Evolutionary conservation across 2,888 invertebrate genomes (phyloP).

Genomic region (Ochropleura leucogaster): DNA sequence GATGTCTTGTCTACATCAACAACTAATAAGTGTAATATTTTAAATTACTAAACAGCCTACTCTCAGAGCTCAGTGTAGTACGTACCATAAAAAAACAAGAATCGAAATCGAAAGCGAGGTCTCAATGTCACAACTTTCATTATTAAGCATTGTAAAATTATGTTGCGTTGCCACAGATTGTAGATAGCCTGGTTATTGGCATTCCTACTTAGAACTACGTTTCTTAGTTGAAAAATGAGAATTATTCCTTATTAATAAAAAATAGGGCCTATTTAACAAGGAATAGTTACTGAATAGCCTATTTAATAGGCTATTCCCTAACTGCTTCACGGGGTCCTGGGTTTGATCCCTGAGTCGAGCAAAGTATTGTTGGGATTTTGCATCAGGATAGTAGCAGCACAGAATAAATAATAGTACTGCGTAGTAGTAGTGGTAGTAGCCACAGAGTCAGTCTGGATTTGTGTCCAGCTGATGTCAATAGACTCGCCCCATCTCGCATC

Average conservation of each 20-base stretch:
- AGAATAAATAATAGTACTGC: too few species aligned
- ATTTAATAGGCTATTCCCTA: not conserved
- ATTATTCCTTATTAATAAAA: not conserved
- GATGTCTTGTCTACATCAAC: too few species aligned
- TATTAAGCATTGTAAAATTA: slow-evolving; percentile 31
- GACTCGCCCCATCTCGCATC: too few species aligned
- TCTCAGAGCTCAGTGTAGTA: not conserved
- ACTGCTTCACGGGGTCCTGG: too few species aligned
- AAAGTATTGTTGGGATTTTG: too few species aligned
- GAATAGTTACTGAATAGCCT: too few species aligned
- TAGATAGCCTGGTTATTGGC: not conserved
- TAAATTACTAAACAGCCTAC: slow-evolving; percentile 10
- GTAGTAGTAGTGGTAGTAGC: too few species aligned
- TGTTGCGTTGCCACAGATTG: slow-evolving; percentile 8
- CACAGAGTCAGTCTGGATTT: too few species aligned
- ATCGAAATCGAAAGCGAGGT: slow-evolving; percentile 60
- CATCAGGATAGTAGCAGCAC: too few species aligned
- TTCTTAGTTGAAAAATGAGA: not conserved
- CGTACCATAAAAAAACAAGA: slow-evolving; percentile 27
- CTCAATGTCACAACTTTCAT: slow-evolving; percentile 56
- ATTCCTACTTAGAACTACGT: not conserved
- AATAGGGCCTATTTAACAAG: too few species aligned
- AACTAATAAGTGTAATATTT: not conserved
- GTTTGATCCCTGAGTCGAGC: too few species aligned
- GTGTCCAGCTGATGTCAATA: too few species aligned